These are phyloP conservation scores for Drusus annulatus DNA, from an alignment of 1,140 invertebrate genomes.

Conservation along the genomic window DNA sequence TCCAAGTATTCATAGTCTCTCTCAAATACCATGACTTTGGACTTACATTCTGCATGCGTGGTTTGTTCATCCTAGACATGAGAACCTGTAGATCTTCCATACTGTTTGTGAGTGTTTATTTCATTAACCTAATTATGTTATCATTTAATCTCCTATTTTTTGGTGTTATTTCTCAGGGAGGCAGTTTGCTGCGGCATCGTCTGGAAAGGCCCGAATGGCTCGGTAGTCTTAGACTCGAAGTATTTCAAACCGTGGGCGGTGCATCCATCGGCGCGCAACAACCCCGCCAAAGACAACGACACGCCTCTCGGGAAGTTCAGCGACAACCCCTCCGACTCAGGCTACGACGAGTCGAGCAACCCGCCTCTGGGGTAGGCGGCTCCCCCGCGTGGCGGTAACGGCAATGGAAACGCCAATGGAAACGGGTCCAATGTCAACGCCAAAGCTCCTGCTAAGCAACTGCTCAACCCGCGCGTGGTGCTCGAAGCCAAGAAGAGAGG, in stretches of 20 bases:
- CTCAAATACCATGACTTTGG: too few relatives aligned
- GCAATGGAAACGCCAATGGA: too few relatives aligned
- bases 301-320: constrained; percentile 68
- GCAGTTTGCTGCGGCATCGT: constrained; percentile 74
- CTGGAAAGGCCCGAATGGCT: constrained; percentile 77
- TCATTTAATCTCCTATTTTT: neutral
- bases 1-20: too few relatives aligned
- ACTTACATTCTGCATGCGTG: too few relatives aligned
- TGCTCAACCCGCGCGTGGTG: neutral
- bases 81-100: too few relatives aligned
- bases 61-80: too few relatives aligned
- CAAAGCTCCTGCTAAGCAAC: neutral
- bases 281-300: constrained; percentile 33
- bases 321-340: constrained; percentile 78
- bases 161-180: constrained; percentile 39
- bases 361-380: neutral
- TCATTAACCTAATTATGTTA: too few relatives aligned
- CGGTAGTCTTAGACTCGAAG: constrained; percentile 74
- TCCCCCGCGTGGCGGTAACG: neutral
- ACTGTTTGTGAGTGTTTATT: too few relatives aligned
- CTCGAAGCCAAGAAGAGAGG: neutral
- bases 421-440: neutral
- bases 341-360: constrained; percentile 72
- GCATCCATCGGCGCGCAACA: constrained; percentile 31
- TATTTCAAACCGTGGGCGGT: constrained; percentile 41